Evolutionary conservation across 2,797 vertebrate genomes (phyloP).

Genomic region (Triplophysa bombifrons): DNA sequence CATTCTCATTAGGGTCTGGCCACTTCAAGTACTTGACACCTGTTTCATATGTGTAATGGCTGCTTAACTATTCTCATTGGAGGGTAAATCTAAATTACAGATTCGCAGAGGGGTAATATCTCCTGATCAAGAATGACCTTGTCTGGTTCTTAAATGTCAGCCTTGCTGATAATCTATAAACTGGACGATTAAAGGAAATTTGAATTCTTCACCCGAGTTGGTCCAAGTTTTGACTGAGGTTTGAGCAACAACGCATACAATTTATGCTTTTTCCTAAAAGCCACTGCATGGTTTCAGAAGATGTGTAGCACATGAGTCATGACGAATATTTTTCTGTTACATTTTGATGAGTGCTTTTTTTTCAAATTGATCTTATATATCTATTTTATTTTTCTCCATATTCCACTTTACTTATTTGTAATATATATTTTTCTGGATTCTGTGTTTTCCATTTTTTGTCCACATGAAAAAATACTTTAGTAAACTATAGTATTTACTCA

Average conservation of each 20-base stretch:
- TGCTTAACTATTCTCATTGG: conserved; percentile 13
- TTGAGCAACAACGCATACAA: background rate
- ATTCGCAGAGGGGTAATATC: background rate
- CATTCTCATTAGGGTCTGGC: conserved; percentile 17
- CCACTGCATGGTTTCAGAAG: background rate
- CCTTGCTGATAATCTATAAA: background rate
- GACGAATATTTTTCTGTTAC: no score
- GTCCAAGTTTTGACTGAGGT: background rate
- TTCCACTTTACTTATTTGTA: no score
- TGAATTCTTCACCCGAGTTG: background rate
- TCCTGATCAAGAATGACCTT: background rate
- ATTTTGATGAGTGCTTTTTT: no score
- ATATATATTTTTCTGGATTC: no score
- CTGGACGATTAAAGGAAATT: background rate
- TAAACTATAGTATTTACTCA: no score
- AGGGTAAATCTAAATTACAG: background rate
- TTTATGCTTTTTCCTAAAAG: background rate
- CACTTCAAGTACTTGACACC: conserved; percentile 26
- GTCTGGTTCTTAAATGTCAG: conserved; percentile 1
- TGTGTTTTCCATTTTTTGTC: no score
- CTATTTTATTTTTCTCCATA: no score
- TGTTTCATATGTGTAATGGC: conserved; percentile 25
- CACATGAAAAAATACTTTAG: no score
- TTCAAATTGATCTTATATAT: no score
- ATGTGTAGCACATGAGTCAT: no score